phyloP scores from a whole-genome alignment of 2,113 vertebrate genomes.

The Orientallactaga bullata region DNA sequence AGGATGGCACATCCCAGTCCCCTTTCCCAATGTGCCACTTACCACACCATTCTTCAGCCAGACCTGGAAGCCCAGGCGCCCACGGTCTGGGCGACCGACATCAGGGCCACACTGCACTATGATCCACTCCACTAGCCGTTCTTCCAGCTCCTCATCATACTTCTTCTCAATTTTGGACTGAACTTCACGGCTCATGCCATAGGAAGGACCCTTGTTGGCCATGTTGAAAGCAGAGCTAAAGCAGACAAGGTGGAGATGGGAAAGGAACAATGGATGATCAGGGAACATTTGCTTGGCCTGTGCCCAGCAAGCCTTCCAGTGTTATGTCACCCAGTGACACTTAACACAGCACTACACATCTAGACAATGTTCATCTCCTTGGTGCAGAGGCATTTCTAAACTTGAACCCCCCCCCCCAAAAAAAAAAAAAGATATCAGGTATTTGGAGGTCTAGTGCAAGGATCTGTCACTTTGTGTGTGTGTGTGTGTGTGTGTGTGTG shows the following conservation, averaged over 20 bases:
- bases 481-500: too few species aligned
- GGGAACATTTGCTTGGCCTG: background rate
- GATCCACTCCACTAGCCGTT: slow-evolving; percentile 96
- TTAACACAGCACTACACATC: background rate
- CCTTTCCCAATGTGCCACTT: slow-evolving; percentile 81
- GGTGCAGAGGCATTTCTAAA: background rate
- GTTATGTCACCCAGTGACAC: too few species aligned
- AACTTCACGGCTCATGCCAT: slow-evolving; percentile 96
- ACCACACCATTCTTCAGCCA: slow-evolving; percentile 98
- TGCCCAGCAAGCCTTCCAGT: background rate
- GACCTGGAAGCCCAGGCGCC: slow-evolving; percentile 95
- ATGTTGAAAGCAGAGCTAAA: slow-evolving; percentile 86
- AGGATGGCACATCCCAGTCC: background rate
- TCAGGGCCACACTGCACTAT: slow-evolving; percentile 90
- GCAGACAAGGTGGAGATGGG: background rate
- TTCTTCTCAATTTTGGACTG: slow-evolving; percentile 98
- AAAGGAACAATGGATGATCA: background rate
- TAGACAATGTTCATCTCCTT: background rate
- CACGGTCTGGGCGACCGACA: slow-evolving; percentile 91
- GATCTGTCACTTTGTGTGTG: too few species aligned
- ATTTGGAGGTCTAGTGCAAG: background rate
- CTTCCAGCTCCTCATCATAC: slow-evolving; percentile 96
- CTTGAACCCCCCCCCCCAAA: background rate
- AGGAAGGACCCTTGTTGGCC: slow-evolving; percentile 98
- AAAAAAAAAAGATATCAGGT: background rate